Percentiles rank a stretch among this genome's conserved stretches.
Evolutionary conservation across 2,797 vertebrate genomes (phyloP).

Genomic region (Aplochiton taeniatus): DNA sequence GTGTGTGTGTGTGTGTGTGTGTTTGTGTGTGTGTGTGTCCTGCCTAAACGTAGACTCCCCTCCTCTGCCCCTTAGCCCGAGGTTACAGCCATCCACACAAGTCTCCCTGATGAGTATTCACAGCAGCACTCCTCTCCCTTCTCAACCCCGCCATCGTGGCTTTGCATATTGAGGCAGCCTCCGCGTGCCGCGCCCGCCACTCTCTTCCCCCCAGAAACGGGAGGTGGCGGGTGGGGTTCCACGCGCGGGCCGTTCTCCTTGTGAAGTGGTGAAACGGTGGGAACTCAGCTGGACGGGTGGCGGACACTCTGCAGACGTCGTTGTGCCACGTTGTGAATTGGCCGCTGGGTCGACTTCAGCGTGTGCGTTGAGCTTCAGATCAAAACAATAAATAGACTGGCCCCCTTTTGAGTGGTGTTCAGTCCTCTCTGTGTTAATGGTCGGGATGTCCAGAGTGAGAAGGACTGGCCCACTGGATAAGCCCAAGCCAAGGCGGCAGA

Average conservation of each 20-base stretch:
- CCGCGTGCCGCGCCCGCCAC: slow-evolving; percentile 44
- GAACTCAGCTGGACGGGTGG: slow-evolving; percentile 3
- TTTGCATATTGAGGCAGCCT: slow-evolving; percentile 39
- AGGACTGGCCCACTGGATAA: slow-evolving; percentile 46
- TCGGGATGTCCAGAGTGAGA: slow-evolving; percentile 13
- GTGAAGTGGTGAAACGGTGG: slow-evolving; percentile 53
- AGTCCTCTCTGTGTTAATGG: slow-evolving; percentile 24
- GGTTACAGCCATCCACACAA: neutral
- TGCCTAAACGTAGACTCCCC: neutral
- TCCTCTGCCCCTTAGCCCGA: slow-evolving; percentile 2
- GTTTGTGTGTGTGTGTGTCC: slow-evolving; percentile 9
- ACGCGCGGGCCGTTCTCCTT: slow-evolving; percentile 64
- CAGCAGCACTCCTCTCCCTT: slow-evolving; percentile 20
- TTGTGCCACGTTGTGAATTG: too few species aligned
- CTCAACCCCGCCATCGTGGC: slow-evolving; percentile 29
- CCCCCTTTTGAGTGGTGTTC: too few species aligned
- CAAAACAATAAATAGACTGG: too few species aligned
- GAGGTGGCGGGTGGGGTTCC: slow-evolving; percentile 59
- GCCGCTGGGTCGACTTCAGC: too few species aligned
- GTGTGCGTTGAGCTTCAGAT: too few species aligned
- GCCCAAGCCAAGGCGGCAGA: slow-evolving; percentile 37
- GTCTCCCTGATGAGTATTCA: slow-evolving; percentile 37
- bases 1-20: neutral
- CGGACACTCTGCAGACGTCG: too few species aligned
- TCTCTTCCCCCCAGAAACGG: slow-evolving; percentile 34